Evolutionary conservation across 1,140 invertebrate genomes (phyloP).

Genomic region (Linepithema humile): DNA sequence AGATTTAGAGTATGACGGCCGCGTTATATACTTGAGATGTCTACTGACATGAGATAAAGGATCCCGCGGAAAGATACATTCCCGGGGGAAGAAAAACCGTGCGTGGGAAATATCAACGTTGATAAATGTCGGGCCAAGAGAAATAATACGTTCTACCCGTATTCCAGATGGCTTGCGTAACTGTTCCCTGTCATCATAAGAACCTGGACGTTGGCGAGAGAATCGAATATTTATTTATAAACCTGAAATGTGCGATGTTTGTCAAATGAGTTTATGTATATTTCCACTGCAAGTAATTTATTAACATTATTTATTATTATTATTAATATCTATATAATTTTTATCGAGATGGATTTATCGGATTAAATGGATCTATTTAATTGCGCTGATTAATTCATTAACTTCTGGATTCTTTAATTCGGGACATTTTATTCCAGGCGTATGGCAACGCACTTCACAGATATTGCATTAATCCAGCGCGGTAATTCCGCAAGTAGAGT

Average conservation of each 20-base stretch:
- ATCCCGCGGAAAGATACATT: slow-evolving; percentile 23
- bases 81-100: not conserved
- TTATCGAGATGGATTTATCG: too few relatives aligned
- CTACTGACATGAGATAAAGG: slow-evolving; percentile 13
- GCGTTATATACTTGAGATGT: slow-evolving; percentile 29
- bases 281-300: not conserved
- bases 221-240: slow-evolving; percentile 1
- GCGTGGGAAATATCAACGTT: slow-evolving; percentile 42
- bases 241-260: not conserved
- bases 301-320: not conserved
- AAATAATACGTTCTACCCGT: slow-evolving; percentile 12
- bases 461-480: slow-evolving; percentile 31
- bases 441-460: not conserved
- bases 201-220: not conserved
- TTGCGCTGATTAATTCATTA: not conserved
- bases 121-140: slow-evolving; percentile 35
- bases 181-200: not conserved
- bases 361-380: too few relatives aligned
- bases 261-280: not conserved
- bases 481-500: slow-evolving; percentile 42
- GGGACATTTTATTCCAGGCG: not conserved
- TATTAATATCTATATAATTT: too few relatives aligned
- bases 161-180: slow-evolving; percentile 20
- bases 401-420: not conserved
- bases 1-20: not conserved